phyloP scores from a whole-genome alignment of 2,113 vertebrate genomes.

The Brachirus orientalis region DNA sequence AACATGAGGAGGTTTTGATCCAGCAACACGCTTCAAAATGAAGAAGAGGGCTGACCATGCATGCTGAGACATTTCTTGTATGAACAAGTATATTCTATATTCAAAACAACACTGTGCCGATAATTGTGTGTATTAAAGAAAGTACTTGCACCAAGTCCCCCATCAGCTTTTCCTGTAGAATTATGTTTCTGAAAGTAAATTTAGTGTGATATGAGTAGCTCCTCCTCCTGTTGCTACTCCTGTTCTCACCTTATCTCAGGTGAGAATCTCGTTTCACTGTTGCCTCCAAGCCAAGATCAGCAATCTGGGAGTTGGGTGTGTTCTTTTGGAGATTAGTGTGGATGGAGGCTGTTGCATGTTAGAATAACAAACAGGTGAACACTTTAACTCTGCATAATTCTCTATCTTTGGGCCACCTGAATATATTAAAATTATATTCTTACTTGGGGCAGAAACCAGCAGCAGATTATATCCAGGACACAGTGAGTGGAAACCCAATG shows the following conservation, averaged over 20 bases:
- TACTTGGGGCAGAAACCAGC: conserved; percentile 73
- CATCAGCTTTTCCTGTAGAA: conserved; percentile 32
- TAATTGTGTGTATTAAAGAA: conserved; percentile 10
- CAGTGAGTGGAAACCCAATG: conserved; percentile 75
- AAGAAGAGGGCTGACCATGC: conserved; percentile 13
- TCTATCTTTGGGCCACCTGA: conserved; percentile 71
- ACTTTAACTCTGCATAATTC: conserved; percentile 80
- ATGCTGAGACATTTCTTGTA: conserved; percentile 1
- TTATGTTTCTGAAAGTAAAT: conserved; percentile 43
- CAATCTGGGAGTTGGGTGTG: conserved; percentile 79
- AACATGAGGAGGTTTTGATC: conserved; percentile 29
- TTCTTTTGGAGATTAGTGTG: conserved; percentile 79
- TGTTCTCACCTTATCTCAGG: conserved; percentile 77
- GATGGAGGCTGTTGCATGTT: conserved; percentile 76
- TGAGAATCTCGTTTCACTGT: conserved; percentile 74
- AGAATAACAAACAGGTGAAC: conserved; percentile 82
- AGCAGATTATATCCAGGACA: conserved; percentile 80
- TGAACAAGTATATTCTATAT: conserved; percentile 14
- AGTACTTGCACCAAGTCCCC: conserved; percentile 1
- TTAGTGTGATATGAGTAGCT: conserved; percentile 57
- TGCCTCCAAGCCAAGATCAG: conserved; percentile 74
- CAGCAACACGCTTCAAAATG: conserved; percentile 19
- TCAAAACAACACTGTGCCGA: neutral
- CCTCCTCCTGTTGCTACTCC: conserved; percentile 18
- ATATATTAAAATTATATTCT: conserved; percentile 81